phyloP scores from a whole-genome alignment of 2,113 vertebrate species.

The Platysternon megacephalum region DNA sequence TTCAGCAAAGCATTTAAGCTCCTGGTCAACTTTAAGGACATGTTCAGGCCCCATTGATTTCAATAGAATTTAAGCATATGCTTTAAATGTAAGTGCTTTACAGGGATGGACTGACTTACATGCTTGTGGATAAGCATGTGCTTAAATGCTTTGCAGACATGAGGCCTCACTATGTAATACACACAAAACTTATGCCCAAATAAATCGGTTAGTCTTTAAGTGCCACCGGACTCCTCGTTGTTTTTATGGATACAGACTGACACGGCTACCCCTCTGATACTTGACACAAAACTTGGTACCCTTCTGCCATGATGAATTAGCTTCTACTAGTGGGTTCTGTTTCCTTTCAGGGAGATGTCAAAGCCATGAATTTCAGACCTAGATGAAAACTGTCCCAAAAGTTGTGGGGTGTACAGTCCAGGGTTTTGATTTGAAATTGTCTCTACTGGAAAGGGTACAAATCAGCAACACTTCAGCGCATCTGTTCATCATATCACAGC shows the following conservation, averaged over 20 bases:
- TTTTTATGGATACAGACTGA: too few relatives aligned
- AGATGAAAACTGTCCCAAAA: not conserved
- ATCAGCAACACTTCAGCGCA: not conserved
- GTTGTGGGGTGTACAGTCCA: not conserved
- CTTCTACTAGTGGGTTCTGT: not conserved
- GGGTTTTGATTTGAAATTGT: not conserved
- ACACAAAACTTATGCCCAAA: not conserved
- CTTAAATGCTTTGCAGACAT: not conserved
- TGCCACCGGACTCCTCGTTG: too few relatives aligned
- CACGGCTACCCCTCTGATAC: too few relatives aligned
- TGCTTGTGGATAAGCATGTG: not conserved
- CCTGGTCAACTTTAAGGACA: not conserved
- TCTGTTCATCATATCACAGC: not conserved
- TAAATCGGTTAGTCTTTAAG: too few relatives aligned
- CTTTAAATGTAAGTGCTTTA: not conserved
- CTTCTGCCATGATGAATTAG: not conserved
- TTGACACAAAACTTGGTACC: not conserved
- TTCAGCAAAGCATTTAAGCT: slow-evolving; percentile 30
- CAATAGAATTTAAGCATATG: not conserved
- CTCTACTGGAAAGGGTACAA: not conserved
- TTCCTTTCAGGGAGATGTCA: not conserved
- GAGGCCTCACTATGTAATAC: not conserved
- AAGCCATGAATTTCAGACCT: not conserved
- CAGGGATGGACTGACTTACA: not conserved
- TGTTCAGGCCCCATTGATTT: not conserved